Percentiles rank a stretch among this genome's conserved stretches.
Conservation (phyloP, 2,888 invertebrate genomes). For the Trissolcus brochymenae region DNA sequence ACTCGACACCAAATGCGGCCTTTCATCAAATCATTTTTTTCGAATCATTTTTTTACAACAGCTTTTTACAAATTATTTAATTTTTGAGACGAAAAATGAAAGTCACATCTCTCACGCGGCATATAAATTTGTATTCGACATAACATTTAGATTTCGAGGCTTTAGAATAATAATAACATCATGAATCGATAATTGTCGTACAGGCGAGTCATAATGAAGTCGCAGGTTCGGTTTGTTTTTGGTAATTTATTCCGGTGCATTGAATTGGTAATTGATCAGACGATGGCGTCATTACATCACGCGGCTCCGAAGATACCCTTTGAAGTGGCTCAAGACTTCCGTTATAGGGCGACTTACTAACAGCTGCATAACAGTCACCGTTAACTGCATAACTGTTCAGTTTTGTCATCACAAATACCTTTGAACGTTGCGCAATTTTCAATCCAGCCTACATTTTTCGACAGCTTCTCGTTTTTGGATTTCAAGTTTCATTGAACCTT, state of each 20-base stretch:
- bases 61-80: no score
- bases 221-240: slow-evolving; percentile 8
- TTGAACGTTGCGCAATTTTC: slow-evolving; percentile 19
- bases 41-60: no score
- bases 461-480: neutral
- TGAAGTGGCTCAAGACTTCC: slow-evolving; percentile 8
- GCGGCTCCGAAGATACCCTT: slow-evolving; percentile 5
- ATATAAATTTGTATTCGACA: no score
- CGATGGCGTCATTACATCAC: slow-evolving; percentile 31
- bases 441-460: slow-evolving; percentile 11
- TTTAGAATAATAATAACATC: no score
- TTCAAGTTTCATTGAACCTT: neutral
- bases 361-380: slow-evolving; percentile 40
- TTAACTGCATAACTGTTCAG: slow-evolving; percentile 46
- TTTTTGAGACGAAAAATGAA: no score
- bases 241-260: slow-evolving; percentile 14
- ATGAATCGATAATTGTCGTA: no score
- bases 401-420: slow-evolving; percentile 34
- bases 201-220: slow-evolving; percentile 5
- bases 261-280: slow-evolving; percentile 26
- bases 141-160: no score
- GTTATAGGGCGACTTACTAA: slow-evolving; percentile 30
- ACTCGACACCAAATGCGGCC: no score
- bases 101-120: no score
- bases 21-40: no score